Percentiles rank a stretch among this genome's conserved stretches.
These are phyloP conservation scores for Falco biarmicus DNA, from an alignment of 2,797 vertebrate species.

Conservation along the genomic window DNA sequence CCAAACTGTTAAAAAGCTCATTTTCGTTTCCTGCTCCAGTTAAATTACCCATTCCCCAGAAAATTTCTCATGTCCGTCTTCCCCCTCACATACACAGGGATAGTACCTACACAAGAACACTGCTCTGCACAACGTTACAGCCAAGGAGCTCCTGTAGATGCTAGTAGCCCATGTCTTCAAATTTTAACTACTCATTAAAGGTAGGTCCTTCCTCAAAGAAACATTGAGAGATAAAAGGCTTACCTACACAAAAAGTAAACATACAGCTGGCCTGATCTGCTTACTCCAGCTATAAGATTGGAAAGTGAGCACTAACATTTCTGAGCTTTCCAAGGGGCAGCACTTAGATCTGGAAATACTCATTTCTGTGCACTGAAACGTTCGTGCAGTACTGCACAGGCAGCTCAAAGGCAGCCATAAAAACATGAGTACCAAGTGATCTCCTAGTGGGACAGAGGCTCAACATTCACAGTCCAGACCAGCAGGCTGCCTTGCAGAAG, in stretches of 20 bases:
- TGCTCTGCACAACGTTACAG: not conserved
- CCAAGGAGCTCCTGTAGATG: not conserved
- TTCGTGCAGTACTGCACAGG: too few species aligned
- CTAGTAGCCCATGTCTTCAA: not conserved
- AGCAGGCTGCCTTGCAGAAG: not conserved
- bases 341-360: too few species aligned
- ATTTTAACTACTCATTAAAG: accelerated
- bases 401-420: not conserved
- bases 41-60: not conserved
- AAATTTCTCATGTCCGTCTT: not conserved
- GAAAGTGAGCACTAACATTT: not conserved
- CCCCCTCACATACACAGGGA: too few species aligned
- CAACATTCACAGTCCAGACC: not conserved
- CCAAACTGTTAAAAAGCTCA: not conserved
- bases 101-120: not conserved
- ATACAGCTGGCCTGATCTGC: not conserved
- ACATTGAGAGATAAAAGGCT: not conserved
- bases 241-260: not conserved
- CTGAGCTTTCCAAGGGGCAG: not conserved
- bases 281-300: not conserved
- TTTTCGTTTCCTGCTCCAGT: not conserved
- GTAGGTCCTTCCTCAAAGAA: not conserved
- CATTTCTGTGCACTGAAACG: too few species aligned
- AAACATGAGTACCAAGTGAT: accelerated
- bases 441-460: not conserved